Evolutionary conservation across 2,113 vertebrate species (phyloP).

Genomic region (Megaceryle maxima): DNA sequence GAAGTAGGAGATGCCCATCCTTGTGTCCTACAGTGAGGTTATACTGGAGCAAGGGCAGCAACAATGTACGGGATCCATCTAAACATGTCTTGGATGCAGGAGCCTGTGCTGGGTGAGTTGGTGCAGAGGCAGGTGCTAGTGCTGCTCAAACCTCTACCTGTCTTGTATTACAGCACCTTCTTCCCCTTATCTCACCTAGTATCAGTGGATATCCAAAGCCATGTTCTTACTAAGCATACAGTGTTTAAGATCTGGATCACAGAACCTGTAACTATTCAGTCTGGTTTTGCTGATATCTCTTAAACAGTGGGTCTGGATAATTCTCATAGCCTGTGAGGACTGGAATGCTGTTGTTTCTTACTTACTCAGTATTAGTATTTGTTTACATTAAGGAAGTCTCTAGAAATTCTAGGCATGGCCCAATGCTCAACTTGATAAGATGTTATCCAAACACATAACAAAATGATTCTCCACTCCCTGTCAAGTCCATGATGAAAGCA

Average conservation of each 20-base stretch:
- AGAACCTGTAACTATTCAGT: background rate
- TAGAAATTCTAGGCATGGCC: background rate
- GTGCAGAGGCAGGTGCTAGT: background rate
- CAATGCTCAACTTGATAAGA: background rate
- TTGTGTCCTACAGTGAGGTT: background rate
- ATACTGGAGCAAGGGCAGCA: fast-evolving
- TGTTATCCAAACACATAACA: background rate
- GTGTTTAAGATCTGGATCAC: background rate
- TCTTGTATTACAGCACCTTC: background rate
- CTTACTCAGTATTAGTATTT: background rate
- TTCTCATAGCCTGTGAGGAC: background rate
- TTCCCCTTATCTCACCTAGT: background rate
- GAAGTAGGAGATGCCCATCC: background rate
- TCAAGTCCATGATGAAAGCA: background rate
- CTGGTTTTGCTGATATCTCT: background rate
- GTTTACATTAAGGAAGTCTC: background rate
- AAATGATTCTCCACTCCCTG: background rate
- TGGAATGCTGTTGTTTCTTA: background rate
- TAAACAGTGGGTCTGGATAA: background rate
- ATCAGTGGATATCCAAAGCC: background rate
- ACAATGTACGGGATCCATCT: background rate
- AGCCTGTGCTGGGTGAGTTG: fast-evolving
- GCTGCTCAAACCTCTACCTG: background rate
- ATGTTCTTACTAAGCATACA: background rate
- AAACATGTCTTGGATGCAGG: background rate